Conservation (phyloP, 2,113 vertebrate genomes). For the Dromiciops gliroides region DNA sequence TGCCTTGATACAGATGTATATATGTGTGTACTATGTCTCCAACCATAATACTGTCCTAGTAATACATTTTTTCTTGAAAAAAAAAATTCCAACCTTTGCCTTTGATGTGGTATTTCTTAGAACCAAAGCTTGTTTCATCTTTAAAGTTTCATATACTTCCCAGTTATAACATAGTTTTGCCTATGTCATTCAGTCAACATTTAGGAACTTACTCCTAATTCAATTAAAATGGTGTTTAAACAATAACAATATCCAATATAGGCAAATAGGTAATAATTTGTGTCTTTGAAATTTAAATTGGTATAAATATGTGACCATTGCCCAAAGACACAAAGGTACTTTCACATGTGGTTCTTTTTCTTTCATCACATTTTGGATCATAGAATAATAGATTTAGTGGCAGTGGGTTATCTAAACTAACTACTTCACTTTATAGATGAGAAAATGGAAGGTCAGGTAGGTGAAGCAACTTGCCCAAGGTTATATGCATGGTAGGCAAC, state of each 20-base stretch:
- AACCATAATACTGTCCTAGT: background rate
- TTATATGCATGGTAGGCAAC: background rate
- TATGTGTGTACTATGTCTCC: conserved; percentile 13
- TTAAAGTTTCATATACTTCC: conserved; percentile 21
- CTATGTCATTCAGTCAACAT: background rate
- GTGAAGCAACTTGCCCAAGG: background rate
- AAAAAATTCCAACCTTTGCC: conserved; percentile 13
- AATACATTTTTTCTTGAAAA: conserved; percentile 50
- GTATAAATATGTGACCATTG: background rate
- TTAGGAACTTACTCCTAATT: background rate
- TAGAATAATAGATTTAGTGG: background rate
- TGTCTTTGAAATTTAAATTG: background rate
- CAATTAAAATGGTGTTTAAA: background rate
- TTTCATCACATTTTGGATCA: too few relatives aligned
- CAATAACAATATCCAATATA: conserved; percentile 4
- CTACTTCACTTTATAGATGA: background rate
- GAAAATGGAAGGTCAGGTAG: background rate
- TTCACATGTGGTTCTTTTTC: background rate
- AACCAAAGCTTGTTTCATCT: background rate
- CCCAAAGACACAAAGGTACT: background rate
- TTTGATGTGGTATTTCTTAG: background rate
- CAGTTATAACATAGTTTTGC: background rate
- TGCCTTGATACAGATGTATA: conserved; percentile 53
- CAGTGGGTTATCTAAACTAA: background rate
- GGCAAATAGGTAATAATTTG: background rate